phyloP scores from a whole-genome alignment of 2,888 invertebrate genomes.

The Leptinotarsa peninsularis region DNA sequence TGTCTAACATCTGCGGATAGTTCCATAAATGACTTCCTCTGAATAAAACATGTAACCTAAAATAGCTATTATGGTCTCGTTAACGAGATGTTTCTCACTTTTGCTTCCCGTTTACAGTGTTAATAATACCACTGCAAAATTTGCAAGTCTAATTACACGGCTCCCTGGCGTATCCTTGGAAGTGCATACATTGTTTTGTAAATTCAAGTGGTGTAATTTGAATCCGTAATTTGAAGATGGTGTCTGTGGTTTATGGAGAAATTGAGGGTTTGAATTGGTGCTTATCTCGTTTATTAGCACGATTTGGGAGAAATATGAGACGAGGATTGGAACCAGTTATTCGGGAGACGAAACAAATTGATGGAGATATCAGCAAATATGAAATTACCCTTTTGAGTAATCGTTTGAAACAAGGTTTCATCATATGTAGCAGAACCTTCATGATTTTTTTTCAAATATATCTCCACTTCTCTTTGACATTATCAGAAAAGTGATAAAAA shows the following conservation, averaged over 20 bases:
- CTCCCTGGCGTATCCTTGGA: conserved; percentile 18
- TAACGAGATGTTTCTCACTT: conserved; percentile 10
- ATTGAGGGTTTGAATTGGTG: neutral
- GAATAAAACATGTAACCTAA: conserved; percentile 6
- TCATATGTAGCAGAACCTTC: too few relatives aligned
- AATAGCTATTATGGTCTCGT: conserved; percentile 15
- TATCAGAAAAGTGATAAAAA: too few relatives aligned
- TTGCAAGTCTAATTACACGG: conserved; percentile 20
- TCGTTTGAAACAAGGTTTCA: too few relatives aligned
- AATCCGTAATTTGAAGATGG: conserved; percentile 11
- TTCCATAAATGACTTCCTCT: neutral
- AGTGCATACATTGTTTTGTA: conserved; percentile 33
- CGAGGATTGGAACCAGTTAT: neutral
- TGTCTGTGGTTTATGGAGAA: neutral
- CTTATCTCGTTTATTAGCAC: neutral
- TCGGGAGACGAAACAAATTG: too few relatives aligned
- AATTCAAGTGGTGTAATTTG: conserved; percentile 29
- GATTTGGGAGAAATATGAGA: neutral
- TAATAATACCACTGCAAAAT: conserved; percentile 20
- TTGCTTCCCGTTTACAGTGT: conserved; percentile 10
- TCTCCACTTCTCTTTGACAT: too few relatives aligned
- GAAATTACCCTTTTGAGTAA: too few relatives aligned
- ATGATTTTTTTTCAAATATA: too few relatives aligned
- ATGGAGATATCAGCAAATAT: too few relatives aligned
- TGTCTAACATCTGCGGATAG: too few relatives aligned